Base-by-base conservation (phyloP, 2,888 invertebrate species). In the Cyrtodaria siliqua region DNA sequence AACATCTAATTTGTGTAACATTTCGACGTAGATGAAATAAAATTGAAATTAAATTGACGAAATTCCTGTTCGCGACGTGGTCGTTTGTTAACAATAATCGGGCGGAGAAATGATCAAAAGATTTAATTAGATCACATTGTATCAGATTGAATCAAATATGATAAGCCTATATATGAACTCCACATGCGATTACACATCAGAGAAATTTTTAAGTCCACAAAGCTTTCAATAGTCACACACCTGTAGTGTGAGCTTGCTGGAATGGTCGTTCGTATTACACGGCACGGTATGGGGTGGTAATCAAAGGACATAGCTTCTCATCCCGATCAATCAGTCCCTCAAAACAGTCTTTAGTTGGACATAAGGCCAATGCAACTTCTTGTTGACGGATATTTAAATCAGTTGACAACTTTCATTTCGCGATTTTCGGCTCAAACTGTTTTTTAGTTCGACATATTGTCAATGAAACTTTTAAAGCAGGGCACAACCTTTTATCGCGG, bases 21-120 rank as follows among this genome's bases (percentile, higher is more conserved):
- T 26, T 53, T 24, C 20, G 44, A 16, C 44, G 44, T 44, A 44
- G 47, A 40, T 61, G 38, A 59, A 70, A 56, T 63, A 62, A 62
- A 49, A 47, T 29, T 56, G 29, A 56, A 71, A 52, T 63, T 23
- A 52, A 71, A 71, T 63, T 70, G 64, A 56, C 56, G 42, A 70
- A 50, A 78, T 78, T 73, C 78, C 78, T 33, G 18, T n/a, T 9
- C 57, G 33, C 44, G 66, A 52, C 40, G 50, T 38, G 59, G 78
- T 78, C 49, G 73, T 66, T 40, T 47, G 57, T 50, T 50, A 38
- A 57, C 56, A 78, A 67, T 62, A 24, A 18, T 18, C 38, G 61
- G 79, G 79, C 67, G 79, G 74, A 53, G 74, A 71, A 71, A 71
- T 62, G 74, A 74, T 79, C 79, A 79, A 79, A 79, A 62, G 74